Conservation (phyloP, 2,888 invertebrate genomes). For the Megalurothrips usitatus region DNA sequence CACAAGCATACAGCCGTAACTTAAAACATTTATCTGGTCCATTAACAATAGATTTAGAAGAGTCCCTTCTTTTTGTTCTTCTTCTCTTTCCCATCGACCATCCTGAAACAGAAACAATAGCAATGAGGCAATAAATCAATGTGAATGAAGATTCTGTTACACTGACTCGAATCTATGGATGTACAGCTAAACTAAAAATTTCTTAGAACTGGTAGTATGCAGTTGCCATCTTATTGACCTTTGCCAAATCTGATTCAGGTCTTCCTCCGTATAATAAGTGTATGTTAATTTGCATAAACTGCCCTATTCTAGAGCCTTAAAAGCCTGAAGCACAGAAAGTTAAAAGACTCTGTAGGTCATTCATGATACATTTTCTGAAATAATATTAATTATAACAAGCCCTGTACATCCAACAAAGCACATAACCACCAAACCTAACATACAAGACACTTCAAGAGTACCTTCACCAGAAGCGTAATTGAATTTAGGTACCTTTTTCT, state of each 20-base stretch:
- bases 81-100: slow-evolving; percentile 82
- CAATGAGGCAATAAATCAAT: slow-evolving; percentile 17
- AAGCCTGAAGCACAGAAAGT: too few species aligned
- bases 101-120: slow-evolving; percentile 53
- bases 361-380: too few species aligned
- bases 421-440: neutral
- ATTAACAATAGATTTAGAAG: slow-evolving; percentile 56
- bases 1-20: slow-evolving; percentile 35
- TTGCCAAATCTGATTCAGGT: too few species aligned
- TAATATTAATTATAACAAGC: too few species aligned
- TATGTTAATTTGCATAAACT: too few species aligned
- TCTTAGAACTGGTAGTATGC: neutral
- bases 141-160: neutral
- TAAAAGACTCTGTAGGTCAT: too few species aligned
- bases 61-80: slow-evolving; percentile 87
- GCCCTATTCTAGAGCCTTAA: too few species aligned
- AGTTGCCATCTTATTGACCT: neutral
- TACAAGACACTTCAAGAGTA: neutral
- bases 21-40: slow-evolving; percentile 41
- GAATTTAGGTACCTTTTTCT: neutral
- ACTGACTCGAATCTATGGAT: neutral
- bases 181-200: neutral
- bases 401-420: neutral
- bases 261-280: too few species aligned
- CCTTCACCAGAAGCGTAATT: neutral